Percentiles rank a stretch among this genome's conserved stretches.
Evolutionary conservation across 2,888 invertebrate genomes (phyloP).

Genomic region (Hypomecis atomaria): DNA sequence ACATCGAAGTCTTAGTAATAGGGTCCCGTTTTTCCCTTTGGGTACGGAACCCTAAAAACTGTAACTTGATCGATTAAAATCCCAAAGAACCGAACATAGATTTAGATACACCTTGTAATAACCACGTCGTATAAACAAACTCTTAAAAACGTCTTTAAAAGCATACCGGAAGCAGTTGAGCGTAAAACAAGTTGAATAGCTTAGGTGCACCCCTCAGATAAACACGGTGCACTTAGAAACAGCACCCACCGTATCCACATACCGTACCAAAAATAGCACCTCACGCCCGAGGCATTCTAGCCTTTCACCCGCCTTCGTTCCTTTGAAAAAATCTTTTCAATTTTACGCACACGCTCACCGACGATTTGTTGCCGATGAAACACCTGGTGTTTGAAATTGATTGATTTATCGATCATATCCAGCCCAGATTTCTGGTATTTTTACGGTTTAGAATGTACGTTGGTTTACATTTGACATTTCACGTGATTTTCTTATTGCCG

Average conservation of each 20-base stretch:
- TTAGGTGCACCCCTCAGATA: conserved; percentile 70
- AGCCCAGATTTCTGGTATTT: conserved; percentile 16
- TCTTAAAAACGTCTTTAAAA: conserved; percentile 48
- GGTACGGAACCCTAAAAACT: no score
- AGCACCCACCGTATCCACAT: conserved; percentile 61
- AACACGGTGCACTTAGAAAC: conserved; percentile 73
- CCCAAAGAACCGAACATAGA: not conserved
- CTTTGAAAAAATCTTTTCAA: conserved; percentile 44
- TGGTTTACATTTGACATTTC: conserved; percentile 30
- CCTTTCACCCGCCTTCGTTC: conserved; percentile 46
- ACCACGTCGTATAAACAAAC: conserved; percentile 44
- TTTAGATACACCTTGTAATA: conserved; percentile 24
- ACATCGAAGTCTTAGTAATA: no score
- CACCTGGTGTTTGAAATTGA: conserved; percentile 44
- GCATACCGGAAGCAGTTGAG: conserved; percentile 56
- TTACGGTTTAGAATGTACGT: conserved; percentile 21
- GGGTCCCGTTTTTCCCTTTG: no score
- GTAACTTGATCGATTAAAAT: not conserved
- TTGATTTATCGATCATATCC: conserved; percentile 42
- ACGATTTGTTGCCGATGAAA: conserved; percentile 46
- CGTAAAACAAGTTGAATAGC: conserved; percentile 63
- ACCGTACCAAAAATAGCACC: conserved; percentile 71
- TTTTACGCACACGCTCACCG: conserved; percentile 34
- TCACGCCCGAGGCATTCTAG: conserved; percentile 49
- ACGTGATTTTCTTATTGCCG: not conserved